Percentiles rank a stretch among this genome's conserved stretches.
Conservation (phyloP, 2,113 vertebrate species). For the Sinocyclocheilus grahami region DNA sequence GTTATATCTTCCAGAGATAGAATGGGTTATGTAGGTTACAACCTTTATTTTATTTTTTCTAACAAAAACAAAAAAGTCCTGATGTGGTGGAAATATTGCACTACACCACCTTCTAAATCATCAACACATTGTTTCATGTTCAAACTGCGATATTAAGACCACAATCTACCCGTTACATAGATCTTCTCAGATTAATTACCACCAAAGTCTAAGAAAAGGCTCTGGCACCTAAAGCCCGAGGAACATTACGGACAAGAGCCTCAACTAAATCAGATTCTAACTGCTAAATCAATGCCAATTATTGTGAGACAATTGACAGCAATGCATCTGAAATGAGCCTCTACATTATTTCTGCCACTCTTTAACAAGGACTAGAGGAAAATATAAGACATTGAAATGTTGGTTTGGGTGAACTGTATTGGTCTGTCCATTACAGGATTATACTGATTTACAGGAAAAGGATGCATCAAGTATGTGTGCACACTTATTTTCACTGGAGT, state of each 20-base stretch:
- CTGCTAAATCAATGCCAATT: constrained; percentile 68
- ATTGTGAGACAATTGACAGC: constrained; percentile 63
- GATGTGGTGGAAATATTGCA: background rate
- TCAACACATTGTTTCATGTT: background rate
- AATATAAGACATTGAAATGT: constrained; percentile 48
- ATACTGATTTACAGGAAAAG: constrained; percentile 37
- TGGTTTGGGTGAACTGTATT: constrained; percentile 30
- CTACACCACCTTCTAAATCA: too few relatives aligned
- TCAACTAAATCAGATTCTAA: constrained; percentile 65
- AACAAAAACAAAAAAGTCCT: background rate
- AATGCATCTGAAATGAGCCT: constrained; percentile 53
- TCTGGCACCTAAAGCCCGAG: constrained; percentile 34
- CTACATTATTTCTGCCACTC: constrained; percentile 37
- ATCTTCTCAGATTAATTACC: constrained; percentile 44
- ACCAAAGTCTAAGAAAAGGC: constrained; percentile 52
- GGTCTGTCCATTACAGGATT: constrained; percentile 22
- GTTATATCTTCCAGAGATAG: background rate
- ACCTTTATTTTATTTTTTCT: background rate
- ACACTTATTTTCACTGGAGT: constrained; percentile 31
- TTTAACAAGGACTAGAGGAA: constrained; percentile 48
- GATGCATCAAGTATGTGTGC: constrained; percentile 1
- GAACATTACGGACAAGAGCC: constrained; percentile 51
- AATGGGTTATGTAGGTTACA: background rate
- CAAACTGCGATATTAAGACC: background rate
- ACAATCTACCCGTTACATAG: constrained; percentile 10